phyloP scores from a whole-genome alignment of 1,140 invertebrate genomes.

The Laupala kohalensis region DNA sequence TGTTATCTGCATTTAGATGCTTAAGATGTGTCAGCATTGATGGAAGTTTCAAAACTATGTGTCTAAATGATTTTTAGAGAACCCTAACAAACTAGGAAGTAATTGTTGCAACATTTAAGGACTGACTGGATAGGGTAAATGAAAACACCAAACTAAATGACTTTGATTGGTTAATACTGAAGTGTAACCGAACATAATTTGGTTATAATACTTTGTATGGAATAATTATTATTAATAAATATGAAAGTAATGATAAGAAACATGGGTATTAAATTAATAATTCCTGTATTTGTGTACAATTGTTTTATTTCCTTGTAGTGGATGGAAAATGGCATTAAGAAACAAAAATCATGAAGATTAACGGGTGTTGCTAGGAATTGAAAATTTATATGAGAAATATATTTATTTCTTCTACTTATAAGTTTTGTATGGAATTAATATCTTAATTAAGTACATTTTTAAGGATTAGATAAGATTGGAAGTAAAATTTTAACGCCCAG shows the following conservation, averaged over 20 bases:
- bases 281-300: too few species aligned
- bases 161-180: background rate
- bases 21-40: background rate
- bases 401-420: too few species aligned
- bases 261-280: too few species aligned
- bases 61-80: background rate
- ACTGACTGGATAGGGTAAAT: constrained; percentile 8
- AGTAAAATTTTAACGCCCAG: too few species aligned
- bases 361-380: too few species aligned
- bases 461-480: too few species aligned
- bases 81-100: background rate
- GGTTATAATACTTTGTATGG: constrained; percentile 9
- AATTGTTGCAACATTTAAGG: background rate
- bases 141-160: constrained; percentile 1
- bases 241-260: background rate
- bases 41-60: background rate
- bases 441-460: too few species aligned
- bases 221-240: constrained; percentile 6
- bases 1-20: background rate
- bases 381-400: too few species aligned
- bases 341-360: too few species aligned
- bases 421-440: too few species aligned
- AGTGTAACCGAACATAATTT: background rate
- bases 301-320: too few species aligned
- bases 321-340: too few species aligned